Base-by-base conservation (phyloP, 1,140 invertebrate species). In the Eriosoma lanigerum region DNA sequence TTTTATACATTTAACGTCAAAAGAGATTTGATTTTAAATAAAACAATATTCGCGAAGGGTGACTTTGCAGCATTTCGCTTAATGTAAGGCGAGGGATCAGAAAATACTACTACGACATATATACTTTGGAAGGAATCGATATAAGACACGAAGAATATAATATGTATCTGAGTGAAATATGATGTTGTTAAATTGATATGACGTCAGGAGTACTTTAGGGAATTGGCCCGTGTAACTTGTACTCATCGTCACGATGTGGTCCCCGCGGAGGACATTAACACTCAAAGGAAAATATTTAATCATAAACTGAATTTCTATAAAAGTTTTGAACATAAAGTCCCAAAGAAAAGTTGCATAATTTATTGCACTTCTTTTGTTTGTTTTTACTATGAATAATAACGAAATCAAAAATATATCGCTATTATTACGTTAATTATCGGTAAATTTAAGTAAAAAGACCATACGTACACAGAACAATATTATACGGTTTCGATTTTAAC, bases 151-250 rank as follows among this genome's bases (percentile, higher is more conserved):
- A 24, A 26, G 3, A 58, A 38, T 38, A 38, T 38, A 38, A 38
- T 38, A 38, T 38, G 32, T 38, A 38, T 38, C 32, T 4, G 32
- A 19, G 58, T 62, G 60, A 62, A 62, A 32, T 62, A 62, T 62
- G 26, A 62, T 12, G 60, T 62, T 32, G 60, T 29, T 32, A 32
- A 62, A 62, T 62, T 17, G 17, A 62, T 62, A 62, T 32, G 60
- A 62, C 60, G 29, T 38, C 15, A 13, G 24, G 58, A 29, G 58
- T 60, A 60, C 58, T 26, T 58, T 17, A 1, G 58, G 58, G 58
- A 60, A 60, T 60, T 60, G 58, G 58, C 26, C 24, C 26, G 58
- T 29, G 15, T 1, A 29, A 60, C 58, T 60, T 29, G 58, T 60
- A 60, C 58, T 24, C 58, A 60, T 60, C 24, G 26, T 60, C 58